Conservation (phyloP, 2,888 invertebrate genomes). For the Actias luna region DNA sequence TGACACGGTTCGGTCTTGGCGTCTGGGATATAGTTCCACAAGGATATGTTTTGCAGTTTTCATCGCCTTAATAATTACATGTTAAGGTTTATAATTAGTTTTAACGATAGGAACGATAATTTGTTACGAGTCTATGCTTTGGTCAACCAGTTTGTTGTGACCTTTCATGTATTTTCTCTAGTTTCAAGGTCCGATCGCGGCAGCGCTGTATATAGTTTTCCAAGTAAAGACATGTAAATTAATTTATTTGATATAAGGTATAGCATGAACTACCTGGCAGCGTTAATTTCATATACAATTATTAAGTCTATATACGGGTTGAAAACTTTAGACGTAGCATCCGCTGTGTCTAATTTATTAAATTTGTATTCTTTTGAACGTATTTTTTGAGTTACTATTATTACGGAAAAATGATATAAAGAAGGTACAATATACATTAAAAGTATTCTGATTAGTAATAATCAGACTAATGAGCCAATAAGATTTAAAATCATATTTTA, state of each 20-base stretch:
- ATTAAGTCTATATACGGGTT: neutral
- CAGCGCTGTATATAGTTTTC: slow-evolving; percentile 46
- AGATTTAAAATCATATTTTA: too few relatives aligned
- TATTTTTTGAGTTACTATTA: too few relatives aligned
- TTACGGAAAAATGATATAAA: too few relatives aligned
- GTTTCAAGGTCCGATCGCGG: slow-evolving; percentile 51
- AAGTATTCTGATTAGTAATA: too few relatives aligned
- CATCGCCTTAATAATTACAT: neutral
- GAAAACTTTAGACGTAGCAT: neutral
- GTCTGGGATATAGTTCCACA: slow-evolving; percentile 46
- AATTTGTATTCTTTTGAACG: too few relatives aligned
- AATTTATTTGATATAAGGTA: slow-evolving; percentile 35
- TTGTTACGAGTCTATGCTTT: slow-evolving; percentile 49
- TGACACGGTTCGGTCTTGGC: slow-evolving; percentile 54
- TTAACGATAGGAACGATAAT: neutral
- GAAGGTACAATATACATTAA: too few relatives aligned
- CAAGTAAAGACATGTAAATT: slow-evolving; percentile 48
- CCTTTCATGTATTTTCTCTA: slow-evolving; percentile 56
- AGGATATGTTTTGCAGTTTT: slow-evolving; percentile 25
- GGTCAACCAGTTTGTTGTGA: slow-evolving; percentile 50
- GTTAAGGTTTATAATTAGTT: slow-evolving; percentile 24
- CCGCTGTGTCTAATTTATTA: neutral
- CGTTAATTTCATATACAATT: slow-evolving; percentile 15
- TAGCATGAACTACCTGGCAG: slow-evolving; percentile 6
- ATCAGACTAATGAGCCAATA: too few relatives aligned